A percentile compares a stretch with the other conserved stretches of the same genome.
phyloP scores from a whole-genome alignment of 2,888 invertebrate species.

The Thecophora atra region DNA sequence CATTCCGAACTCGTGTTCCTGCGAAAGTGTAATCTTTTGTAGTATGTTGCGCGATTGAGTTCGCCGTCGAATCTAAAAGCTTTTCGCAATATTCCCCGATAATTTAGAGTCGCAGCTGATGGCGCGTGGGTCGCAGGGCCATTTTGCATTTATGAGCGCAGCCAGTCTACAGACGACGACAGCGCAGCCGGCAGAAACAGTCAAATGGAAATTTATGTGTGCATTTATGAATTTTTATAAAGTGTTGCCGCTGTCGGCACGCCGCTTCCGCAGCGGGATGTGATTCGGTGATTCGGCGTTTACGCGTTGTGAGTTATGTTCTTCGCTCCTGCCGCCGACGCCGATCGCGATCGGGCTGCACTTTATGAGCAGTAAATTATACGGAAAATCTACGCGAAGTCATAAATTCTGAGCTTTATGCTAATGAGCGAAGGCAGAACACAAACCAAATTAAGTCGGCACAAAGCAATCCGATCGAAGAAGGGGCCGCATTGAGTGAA shows the following conservation, averaged over 20 bases:
- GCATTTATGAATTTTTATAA: constrained; percentile 62
- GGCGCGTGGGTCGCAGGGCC: neutral
- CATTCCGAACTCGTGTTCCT: constrained; percentile 50
- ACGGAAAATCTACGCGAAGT: constrained; percentile 25
- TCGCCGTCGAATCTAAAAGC: constrained; percentile 62
- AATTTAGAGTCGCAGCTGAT: constrained; percentile 53
- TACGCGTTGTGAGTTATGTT: constrained; percentile 20
- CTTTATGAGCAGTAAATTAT: constrained; percentile 36
- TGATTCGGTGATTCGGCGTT: neutral
- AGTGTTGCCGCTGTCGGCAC: constrained; percentile 51
- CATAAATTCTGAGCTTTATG: constrained; percentile 33
- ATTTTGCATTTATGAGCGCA: constrained; percentile 25
- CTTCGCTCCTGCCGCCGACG: neutral
- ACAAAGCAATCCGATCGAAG: neutral
- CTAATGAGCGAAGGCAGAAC: constrained; percentile 9
- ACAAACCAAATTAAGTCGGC: neutral
- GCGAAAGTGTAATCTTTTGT: constrained; percentile 56
- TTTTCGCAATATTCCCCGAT: constrained; percentile 64
- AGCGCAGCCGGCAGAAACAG: constrained; percentile 43
- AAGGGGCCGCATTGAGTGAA: neutral
- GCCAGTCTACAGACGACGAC: constrained; percentile 10
- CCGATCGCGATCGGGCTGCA: constrained; percentile 11
- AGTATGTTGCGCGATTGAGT: constrained; percentile 47
- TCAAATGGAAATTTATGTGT: constrained; percentile 64
- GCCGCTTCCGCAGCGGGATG: neutral